Evolutionary conservation across 2,797 vertebrate genomes (phyloP).

Genomic region (Monodelphis domestica): DNA sequence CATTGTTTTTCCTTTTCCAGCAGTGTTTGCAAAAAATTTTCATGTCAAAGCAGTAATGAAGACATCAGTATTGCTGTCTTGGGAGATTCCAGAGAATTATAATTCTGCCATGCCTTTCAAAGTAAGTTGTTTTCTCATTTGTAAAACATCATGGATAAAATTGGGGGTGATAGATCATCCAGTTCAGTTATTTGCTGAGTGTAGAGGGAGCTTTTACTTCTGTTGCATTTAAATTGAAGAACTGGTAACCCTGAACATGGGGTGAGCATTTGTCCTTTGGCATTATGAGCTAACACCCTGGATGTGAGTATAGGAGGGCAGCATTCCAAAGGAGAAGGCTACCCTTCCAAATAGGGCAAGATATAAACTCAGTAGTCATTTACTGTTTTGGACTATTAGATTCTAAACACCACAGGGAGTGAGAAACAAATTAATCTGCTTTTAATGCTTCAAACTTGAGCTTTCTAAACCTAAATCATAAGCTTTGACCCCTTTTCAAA

Average conservation of each 20-base stretch:
- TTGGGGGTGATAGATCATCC: background rate
- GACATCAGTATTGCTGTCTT: slow-evolving; percentile 96
- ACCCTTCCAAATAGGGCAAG: background rate
- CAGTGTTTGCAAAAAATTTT: slow-evolving; percentile 99
- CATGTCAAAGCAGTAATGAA: slow-evolving; percentile 99
- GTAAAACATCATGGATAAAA: slow-evolving; percentile 29
- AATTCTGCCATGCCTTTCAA: slow-evolving; percentile 98
- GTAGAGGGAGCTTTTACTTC: background rate
- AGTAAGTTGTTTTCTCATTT: slow-evolving; percentile 87
- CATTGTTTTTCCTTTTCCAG: slow-evolving; percentile 96
- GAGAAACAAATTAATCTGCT: background rate
- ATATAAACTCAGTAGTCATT: background rate
- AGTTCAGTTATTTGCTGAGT: slow-evolving; percentile 29
- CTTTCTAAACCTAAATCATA: background rate
- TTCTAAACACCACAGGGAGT: background rate
- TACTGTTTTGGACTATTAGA: background rate
- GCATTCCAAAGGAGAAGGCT: slow-evolving; percentile 1
- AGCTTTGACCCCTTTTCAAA: slow-evolving; percentile 18
- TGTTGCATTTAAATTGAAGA: background rate
- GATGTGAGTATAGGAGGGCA: background rate
- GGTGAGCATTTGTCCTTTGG: background rate
- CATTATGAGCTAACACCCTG: background rate
- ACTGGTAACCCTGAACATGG: background rate
- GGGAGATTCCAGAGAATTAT: slow-evolving; percentile 99
- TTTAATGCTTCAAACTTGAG: background rate